These are phyloP conservation scores for Sinocyclocheilus anshuiensis DNA, from an alignment of 2,113 vertebrate genomes.

Conservation along the genomic window DNA sequence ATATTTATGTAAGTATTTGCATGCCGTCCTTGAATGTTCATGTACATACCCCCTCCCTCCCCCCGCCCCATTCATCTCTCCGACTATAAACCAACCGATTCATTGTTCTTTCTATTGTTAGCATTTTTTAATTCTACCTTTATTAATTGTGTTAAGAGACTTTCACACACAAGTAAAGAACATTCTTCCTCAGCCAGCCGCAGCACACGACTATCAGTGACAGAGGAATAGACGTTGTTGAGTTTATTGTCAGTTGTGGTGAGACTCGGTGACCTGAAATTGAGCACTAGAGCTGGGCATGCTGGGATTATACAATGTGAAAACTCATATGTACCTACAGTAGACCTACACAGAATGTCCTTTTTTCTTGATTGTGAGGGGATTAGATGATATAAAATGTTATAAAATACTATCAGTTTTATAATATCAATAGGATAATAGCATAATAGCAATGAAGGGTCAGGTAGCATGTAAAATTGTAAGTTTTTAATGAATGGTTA, in stretches of 20 bases:
- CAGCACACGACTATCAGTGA: slow-evolving; percentile 1
- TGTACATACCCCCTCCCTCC: background rate
- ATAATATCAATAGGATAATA: background rate
- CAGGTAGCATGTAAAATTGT: no score
- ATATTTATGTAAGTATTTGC: slow-evolving; percentile 99
- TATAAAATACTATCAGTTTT: background rate
- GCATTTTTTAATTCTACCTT: background rate
- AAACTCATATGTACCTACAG: background rate
- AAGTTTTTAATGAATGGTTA: background rate
- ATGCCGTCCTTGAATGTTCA: slow-evolving; percentile 68
- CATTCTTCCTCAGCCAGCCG: background rate
- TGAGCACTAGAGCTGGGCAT: background rate
- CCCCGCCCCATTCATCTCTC: slow-evolving; percentile 6
- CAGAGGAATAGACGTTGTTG: background rate
- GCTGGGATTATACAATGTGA: background rate
- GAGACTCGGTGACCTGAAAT: background rate
- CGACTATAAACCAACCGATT: background rate
- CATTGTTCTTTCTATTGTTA: slow-evolving; percentile 19
- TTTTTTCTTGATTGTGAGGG: background rate
- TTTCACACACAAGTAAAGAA: background rate
- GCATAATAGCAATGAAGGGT: no score
- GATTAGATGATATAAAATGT: background rate
- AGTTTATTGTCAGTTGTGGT: background rate
- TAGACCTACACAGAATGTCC: background rate
- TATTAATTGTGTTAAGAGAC: background rate